These are phyloP conservation scores for Ophioninae sp. DNA, from an alignment of 2,888 invertebrate genomes.

Conservation along the genomic window DNA sequence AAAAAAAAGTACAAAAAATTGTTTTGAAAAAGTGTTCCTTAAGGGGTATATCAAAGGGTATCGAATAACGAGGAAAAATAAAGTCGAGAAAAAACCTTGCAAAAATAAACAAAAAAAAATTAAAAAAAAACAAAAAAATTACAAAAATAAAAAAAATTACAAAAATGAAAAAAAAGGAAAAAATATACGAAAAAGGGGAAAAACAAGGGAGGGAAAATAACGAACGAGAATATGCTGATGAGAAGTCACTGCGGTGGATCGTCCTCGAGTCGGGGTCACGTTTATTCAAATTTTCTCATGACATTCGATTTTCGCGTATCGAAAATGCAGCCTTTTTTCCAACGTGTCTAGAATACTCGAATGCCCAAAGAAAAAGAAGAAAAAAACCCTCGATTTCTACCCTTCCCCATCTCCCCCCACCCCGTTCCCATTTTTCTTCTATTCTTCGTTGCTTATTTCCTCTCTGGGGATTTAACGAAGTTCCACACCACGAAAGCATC, in stretches of 20 bases:
- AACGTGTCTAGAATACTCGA: conserved; percentile 60
- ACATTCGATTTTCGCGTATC: conserved; percentile 74
- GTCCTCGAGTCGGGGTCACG: conserved; percentile 53
- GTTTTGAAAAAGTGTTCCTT: too few relatives aligned
- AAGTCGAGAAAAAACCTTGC: too few relatives aligned
- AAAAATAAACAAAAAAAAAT: too few relatives aligned
- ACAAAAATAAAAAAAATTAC: background rate
- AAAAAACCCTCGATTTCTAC: conserved; percentile 51
- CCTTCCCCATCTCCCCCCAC: conserved; percentile 15
- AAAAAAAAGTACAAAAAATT: too few relatives aligned
- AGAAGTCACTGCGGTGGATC: conserved; percentile 49
- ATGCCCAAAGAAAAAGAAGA: conserved; percentile 34
- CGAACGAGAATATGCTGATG: conserved; percentile 59
- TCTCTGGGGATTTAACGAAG: conserved; percentile 48
- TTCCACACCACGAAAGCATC: conserved; percentile 46
- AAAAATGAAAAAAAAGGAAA: conserved; percentile 27
- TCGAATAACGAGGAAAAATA: too few relatives aligned
- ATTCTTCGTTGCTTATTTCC: conserved; percentile 50
- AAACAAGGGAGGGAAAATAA: conserved; percentile 35
- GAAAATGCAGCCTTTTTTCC: conserved; percentile 58
- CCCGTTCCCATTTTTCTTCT: conserved; percentile 23
- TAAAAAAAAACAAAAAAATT: background rate
- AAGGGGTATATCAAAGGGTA: too few relatives aligned
- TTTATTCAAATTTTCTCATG: conserved; percentile 72
- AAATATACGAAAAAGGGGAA: conserved; percentile 30